A percentile compares a stretch with the other conserved stretches of the same genome.
Evolutionary conservation across 64 coral and sea anemone species (phyloP).

Genomic region (Montipora foliosa): DNA sequence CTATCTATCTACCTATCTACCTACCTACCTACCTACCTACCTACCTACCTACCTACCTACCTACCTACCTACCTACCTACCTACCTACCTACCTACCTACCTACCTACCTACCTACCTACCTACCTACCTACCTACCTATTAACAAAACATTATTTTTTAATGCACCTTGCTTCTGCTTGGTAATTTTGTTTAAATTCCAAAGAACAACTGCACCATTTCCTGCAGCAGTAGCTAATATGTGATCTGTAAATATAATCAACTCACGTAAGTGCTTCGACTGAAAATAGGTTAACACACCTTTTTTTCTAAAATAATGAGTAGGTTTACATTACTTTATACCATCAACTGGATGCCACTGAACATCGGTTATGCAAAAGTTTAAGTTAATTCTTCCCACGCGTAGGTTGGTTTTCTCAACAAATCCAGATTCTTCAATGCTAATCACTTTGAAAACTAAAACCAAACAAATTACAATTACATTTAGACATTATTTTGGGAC

Average conservation of each 20-base stretch:
- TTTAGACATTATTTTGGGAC: background rate
- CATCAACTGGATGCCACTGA: conserved; percentile 94
- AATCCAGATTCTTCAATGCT: conserved; percentile 80
- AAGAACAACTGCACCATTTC: conserved; percentile 93
- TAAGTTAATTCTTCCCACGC: conserved; percentile 88
- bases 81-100: too few relatives aligned
- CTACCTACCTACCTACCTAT: too few relatives aligned
- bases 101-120: too few relatives aligned
- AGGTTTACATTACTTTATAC: conserved; percentile 27
- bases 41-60: too few relatives aligned
- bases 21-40: too few relatives aligned
- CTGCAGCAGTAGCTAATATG: conserved; percentile 90
- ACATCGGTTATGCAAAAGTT: conserved; percentile 99
- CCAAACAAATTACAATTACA: background rate
- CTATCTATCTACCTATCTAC: too few relatives aligned
- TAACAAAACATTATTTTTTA: background rate
- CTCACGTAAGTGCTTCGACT: too few relatives aligned
- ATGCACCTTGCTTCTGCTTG: conserved; percentile 91
- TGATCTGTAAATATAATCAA: conserved; percentile 67
- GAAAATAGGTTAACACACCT: too few relatives aligned
- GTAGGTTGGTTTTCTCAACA: conserved; percentile 90
- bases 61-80: too few relatives aligned
- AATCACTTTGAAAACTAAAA: conserved; percentile 94
- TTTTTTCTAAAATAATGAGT: too few relatives aligned
- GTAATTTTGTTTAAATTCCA: conserved; percentile 98